Conservation (phyloP, 2,888 invertebrate species). For the Melanargia galathea region DNA sequence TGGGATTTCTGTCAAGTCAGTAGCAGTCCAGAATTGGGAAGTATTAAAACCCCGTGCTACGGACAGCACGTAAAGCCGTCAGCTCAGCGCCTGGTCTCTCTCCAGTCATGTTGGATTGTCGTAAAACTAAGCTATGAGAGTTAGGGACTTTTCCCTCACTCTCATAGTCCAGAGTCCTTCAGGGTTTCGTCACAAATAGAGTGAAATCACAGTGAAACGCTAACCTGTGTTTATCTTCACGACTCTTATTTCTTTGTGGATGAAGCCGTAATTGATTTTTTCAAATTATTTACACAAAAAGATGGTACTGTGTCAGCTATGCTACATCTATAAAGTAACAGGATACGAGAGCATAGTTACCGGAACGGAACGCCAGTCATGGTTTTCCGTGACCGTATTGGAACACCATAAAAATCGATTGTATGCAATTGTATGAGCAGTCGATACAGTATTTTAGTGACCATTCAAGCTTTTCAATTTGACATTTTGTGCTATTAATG, state of each 20-base stretch:
- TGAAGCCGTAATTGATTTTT: background rate
- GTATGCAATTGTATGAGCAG: conserved; percentile 23
- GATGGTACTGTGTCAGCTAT: background rate
- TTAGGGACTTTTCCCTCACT: too few species aligned
- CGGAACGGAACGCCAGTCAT: conserved; percentile 41
- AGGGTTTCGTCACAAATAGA: too few species aligned
- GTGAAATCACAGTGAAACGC: too few species aligned
- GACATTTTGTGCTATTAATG: conserved; percentile 8
- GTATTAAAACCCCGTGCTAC: too few species aligned
- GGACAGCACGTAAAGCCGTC: too few species aligned
- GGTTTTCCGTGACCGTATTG: conserved; percentile 40
- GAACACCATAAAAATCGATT: conserved; percentile 33
- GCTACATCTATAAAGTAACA: conserved; percentile 23
- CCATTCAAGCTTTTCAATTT: conserved; percentile 25
- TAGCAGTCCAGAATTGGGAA: too few species aligned
- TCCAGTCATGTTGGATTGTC: too few species aligned
- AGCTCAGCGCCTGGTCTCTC: too few species aligned
- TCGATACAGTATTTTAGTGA: conserved; percentile 12
- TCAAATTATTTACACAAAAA: conserved; percentile 3
- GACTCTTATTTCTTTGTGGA: background rate
- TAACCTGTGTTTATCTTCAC: too few species aligned
- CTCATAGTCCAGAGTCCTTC: too few species aligned
- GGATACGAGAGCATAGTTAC: conserved; percentile 38
- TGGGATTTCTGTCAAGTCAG: too few species aligned
- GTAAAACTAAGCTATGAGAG: too few species aligned